Percentiles rank a stretch among this genome's conserved stretches.
phyloP scores from a whole-genome alignment of 1,140 invertebrate species.

The Drosophila ironensis region DNA sequence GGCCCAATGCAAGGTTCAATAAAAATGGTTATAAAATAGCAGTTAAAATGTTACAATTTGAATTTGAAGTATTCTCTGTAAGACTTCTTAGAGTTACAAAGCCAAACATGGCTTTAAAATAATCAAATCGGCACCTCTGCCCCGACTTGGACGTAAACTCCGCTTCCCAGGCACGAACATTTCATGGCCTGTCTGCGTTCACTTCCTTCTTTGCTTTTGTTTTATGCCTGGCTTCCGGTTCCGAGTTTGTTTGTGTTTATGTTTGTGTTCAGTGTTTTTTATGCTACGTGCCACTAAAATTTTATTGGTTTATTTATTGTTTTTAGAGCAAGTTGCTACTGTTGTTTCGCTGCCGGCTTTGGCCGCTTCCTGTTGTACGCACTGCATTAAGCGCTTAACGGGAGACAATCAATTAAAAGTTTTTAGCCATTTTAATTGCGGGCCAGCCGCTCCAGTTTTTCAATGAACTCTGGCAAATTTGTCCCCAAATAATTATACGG shows the following conservation, averaged over 20 bases:
- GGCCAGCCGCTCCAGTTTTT: not conserved
- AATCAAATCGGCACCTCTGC: not conserved
- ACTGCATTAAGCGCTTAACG: slow-evolving; percentile 41
- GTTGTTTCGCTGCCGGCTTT: slow-evolving; percentile 10
- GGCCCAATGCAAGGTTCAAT: not conserved
- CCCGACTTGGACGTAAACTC: slow-evolving; percentile 1
- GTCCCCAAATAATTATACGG: not conserved
- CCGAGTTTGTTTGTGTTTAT: slow-evolving; percentile 13
- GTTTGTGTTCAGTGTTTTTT: slow-evolving; percentile 42
- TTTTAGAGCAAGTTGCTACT: slow-evolving; percentile 52
- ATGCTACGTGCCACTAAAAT: slow-evolving; percentile 61
- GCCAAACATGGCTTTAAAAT: not conserved
- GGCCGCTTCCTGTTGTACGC: slow-evolving; percentile 5
- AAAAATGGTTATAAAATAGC: not conserved
- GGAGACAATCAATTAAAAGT: slow-evolving; percentile 65
- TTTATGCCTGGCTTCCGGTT: slow-evolving; percentile 34
- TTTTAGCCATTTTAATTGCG: slow-evolving; percentile 47
- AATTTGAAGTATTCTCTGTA: not conserved
- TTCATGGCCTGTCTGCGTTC: slow-evolving; percentile 33
- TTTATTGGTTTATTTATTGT: slow-evolving; percentile 75
- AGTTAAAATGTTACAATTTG: not conserved
- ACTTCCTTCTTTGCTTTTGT: slow-evolving; percentile 17
- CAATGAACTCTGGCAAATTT: not conserved
- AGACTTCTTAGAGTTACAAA: not conserved
- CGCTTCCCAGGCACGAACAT: slow-evolving; percentile 12